Evolutionary conservation across 2,113 vertebrate species (phyloP), one percentile per base, ranked within the genome.

Genomic region (Gobius niger): DNA sequence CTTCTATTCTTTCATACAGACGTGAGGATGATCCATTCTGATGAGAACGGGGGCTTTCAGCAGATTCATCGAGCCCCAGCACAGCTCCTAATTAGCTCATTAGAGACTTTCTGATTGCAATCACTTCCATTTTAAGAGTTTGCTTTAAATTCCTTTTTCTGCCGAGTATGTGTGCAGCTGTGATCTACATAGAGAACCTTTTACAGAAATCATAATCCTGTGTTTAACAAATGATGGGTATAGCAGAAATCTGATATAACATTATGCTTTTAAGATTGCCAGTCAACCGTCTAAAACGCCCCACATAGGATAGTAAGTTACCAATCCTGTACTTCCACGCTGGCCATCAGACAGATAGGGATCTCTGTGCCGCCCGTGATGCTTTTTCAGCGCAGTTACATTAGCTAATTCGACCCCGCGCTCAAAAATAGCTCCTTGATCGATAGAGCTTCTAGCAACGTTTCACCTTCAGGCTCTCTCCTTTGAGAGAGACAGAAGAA

Each of bases 391-490:
- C 80, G 78, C 68, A 65, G 87, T 73, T 91, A 90, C 88, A 90
- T 87, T 85, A 85, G 84, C 85, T 89, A 85, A 85, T 76, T 83
- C 67, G n/a, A 83, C 77, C 83, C 73, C 40, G 75, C 78, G 85
- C 90, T 85, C 76, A 85, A 88, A 92, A 92, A 92, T 92, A 93
- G 91, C 83, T 19, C 64, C 34, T 0, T 68, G 81, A 92, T 93
- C 88, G 65, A 93, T 92, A 83, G 68, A 71, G 88, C 78, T 91
- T 92, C 91, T 81, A 79, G 78, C 75, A 77, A 71, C 19, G 18
- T 83, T 82, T 90, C 72, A 86, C 89, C 90, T 88, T 89, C 82
- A 85, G 80, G 54, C 73, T 76, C 81, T 47, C 8, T 75, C 74
- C 68, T 11, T 24, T 44, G 52, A 53, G 65, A 57, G 68, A n/a